Base-by-base conservation (phyloP, 2,797 vertebrate genomes). In the Chelidonichthys spinosus region DNA sequence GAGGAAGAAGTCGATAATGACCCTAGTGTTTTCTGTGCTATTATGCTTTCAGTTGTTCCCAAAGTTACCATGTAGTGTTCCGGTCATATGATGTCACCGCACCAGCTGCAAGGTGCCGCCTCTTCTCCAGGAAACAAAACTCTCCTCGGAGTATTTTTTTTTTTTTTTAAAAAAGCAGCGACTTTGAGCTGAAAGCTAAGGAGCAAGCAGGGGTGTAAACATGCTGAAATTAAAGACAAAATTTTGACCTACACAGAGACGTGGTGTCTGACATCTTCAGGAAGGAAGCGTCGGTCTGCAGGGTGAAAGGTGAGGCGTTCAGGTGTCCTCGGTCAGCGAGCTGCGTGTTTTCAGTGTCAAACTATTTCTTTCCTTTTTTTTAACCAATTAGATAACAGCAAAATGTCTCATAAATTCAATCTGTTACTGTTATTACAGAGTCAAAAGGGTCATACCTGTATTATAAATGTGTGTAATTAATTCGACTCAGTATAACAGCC, bases 191-290 rank as follows among this genome's bases (percentile, higher is more conserved):
- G 5, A 40, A 65, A 65, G 35, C 32, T 1, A 43, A 53, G 25
- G 7, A 5, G 53, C 6, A 59, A 14, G 15, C 6, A 33, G 32
- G 52, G 7, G 3, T 11, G 44, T 0, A 44, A 61, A 72, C 36
- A 95, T 95, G 94, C 71, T 96, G 62, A 90, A 78, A 17, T 56
- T 94, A 50, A 86, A 83, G 39, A 33, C 72, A 13, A 69, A 70
- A 14, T 95, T 95, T 95, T 73, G 93, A 95, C 74, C 73, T 94
- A 33, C 87, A 87, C 7, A 88, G 69, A 71, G 93, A 95, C 74
- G 94, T 94, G 52, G 90, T 88, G 69, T 79, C 63, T 2, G 91
- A 91, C 25, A 71, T 95, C 65, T 85, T 87, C 64, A 85, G 78
- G 65, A 95, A 92, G 73, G 94, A 95, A 62, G 89, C 92, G 65